Evolutionary conservation across 92 coral and sea anemone genomes (phyloP).

Genomic region (Epizoanthus illoricatus): DNA sequence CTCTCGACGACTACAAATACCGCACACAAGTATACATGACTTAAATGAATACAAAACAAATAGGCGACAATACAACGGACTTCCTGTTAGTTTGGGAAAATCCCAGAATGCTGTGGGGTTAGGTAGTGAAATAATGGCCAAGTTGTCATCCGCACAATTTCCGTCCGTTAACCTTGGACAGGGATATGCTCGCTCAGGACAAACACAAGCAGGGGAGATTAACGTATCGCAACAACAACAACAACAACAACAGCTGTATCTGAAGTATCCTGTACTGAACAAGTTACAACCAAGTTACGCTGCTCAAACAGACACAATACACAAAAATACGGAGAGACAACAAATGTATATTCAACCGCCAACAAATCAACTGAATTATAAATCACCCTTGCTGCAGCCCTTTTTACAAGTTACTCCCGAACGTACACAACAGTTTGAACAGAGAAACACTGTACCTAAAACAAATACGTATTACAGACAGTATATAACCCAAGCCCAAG

Average conservation of each 20-base stretch:
- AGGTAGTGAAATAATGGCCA: background rate
- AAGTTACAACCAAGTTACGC: background rate
- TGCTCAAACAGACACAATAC: constrained; percentile 8
- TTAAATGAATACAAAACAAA: too few species aligned
- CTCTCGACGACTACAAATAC: constrained; percentile 15
- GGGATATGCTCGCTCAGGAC: background rate
- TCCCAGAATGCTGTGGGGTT: background rate
- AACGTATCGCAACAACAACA: background rate
- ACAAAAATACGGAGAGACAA: background rate
- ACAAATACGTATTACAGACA: background rate
- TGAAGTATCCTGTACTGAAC: background rate
- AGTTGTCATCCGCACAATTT: background rate
- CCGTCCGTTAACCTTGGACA: background rate
- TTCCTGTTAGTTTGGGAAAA: background rate
- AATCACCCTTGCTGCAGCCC: background rate
- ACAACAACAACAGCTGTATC: constrained; percentile 6
- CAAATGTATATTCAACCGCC: background rate
- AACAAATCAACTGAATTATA: constrained; percentile 4
- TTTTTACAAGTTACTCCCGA: background rate
- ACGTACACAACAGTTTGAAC: background rate
- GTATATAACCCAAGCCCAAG: background rate
- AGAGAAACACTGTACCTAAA: background rate
- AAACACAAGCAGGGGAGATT: background rate
- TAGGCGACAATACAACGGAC: too few species aligned
- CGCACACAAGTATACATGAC: background rate